These are phyloP conservation scores for Poeciliopsis gracilis DNA, from an alignment of 2,797 vertebrate species.

Conservation along the genomic window DNA sequence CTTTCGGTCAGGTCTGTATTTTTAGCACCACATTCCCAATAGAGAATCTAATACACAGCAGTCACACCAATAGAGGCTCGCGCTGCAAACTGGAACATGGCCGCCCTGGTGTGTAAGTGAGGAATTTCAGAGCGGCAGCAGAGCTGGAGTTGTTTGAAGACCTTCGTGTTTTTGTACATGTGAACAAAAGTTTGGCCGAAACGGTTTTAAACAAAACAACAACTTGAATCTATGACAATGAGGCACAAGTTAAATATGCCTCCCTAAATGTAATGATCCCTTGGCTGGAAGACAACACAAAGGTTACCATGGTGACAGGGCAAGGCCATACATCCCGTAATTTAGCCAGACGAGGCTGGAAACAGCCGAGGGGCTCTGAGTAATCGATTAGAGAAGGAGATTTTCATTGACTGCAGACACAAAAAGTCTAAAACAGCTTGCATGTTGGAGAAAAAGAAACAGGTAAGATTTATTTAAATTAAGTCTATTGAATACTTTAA, in stretches of 20 bases:
- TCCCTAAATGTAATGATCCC: constrained; percentile 35
- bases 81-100: constrained; percentile 72
- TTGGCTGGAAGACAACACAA: constrained; percentile 36
- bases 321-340: constrained; percentile 50
- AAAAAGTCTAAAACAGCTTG: constrained; percentile 5
- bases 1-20: constrained; percentile 79
- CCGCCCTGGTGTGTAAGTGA: constrained; percentile 66
- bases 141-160: constrained; percentile 31
- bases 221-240: constrained; percentile 4
- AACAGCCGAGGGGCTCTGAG: constrained; percentile 35
- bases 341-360: constrained; percentile 47
- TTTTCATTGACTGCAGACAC: constrained; percentile 35
- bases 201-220: not conserved
- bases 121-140: constrained; percentile 65
- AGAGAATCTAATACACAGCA: constrained; percentile 81
- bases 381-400: constrained; percentile 38
- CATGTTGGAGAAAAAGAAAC: constrained; percentile 20
- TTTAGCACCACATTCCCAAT: constrained; percentile 83
- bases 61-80: constrained; percentile 64
- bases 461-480: constrained; percentile 17
- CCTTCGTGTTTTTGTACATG: constrained; percentile 26
- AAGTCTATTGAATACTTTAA: not conserved
- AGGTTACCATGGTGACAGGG: constrained; percentile 57
- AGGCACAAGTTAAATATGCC: constrained; percentile 20
- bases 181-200: constrained; percentile 42